Evolutionary conservation across 2,113 vertebrate genomes (phyloP), one percentile per base, ranked within the genome.

Genomic region (Gobiocypris rarus): DNA sequence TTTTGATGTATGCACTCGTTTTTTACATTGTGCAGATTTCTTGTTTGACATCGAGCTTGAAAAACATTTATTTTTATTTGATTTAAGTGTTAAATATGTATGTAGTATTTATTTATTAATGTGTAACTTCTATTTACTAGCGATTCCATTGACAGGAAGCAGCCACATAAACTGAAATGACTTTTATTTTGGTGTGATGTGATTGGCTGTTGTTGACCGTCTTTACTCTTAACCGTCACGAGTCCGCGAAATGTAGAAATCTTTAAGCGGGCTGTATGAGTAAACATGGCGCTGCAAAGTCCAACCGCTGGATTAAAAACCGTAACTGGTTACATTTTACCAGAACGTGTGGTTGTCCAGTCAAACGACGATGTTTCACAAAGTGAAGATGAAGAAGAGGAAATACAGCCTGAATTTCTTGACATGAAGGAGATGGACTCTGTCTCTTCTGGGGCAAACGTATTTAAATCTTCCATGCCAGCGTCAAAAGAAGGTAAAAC

Each of bases 361-460:
- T 14, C 26, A 28, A 34, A 85, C 7, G 56, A 63, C 9, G 75
- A 76, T 0, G 86, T 63, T 0, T 71, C 83, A 0, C 86, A 86
- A 17, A 61, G 26, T 9, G 87, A 89, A 1, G 85, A 90, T 0
- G 84, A 85, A 6, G 89, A 87, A 0, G 83, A 82, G 19, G 88
- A 90, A 24, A 34, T 59, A 19, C 67, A 84, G 38, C 85, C 84
- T 1, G 86, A 91, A 31, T 90, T 91, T 71, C 63, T 89, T 69
- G 90, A 91, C 61, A 76, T 89, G 82, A 81, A 17, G 0, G 90
- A 91, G 17, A 88, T 91, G 79, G 22, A 52, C 3, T 80, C 50
- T 0, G 58, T 90, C 2, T 85, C 52, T 1, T 81, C 74, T 4
- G 90, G 90, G 4, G 89, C 84, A 19, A 75, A 2, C 19, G 22